These are phyloP conservation scores for Cryptotis parvus DNA, from an alignment of 2,113 vertebrate genomes.

Conservation along the genomic window DNA sequence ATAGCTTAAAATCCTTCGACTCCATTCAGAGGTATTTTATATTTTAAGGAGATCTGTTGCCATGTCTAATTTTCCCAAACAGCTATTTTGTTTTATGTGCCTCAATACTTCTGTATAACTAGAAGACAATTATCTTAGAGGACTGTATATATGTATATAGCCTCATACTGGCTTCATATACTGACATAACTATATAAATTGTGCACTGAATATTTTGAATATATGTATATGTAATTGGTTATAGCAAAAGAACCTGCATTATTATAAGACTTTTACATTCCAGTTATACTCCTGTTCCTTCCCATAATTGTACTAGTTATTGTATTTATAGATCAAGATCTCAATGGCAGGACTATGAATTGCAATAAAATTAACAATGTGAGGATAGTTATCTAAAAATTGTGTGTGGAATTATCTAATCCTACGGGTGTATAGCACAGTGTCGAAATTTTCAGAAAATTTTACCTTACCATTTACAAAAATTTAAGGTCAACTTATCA, in stretches of 20 bases:
- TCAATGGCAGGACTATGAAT: neutral
- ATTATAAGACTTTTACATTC: conserved; percentile 15
- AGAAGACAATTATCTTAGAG: conserved; percentile 16
- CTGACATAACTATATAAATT: neutral
- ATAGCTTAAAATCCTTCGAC: conserved; percentile 61
- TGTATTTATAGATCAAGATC: conserved; percentile 27
- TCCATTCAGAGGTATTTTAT: conserved; percentile 26
- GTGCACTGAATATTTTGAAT: neutral
- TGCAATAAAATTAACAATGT: neutral
- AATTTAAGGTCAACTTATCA: conserved; percentile 14
- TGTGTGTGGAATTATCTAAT: neutral
- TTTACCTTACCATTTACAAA: conserved; percentile 13
- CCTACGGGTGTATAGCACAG: neutral
- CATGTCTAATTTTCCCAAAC: conserved; percentile 44
- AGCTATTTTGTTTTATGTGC: conserved; percentile 27
- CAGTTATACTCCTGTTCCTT: neutral
- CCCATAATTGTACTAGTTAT: neutral
- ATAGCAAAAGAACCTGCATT: neutral
- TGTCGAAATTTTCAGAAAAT: conserved; percentile 1
- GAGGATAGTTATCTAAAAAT: neutral
- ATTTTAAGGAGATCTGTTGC: conserved; percentile 29
- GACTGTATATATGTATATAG: conserved; percentile 8
- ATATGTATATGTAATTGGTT: too few species aligned
- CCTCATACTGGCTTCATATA: neutral
- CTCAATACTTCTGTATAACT: conserved; percentile 37